A percentile compares a stretch with the other conserved stretches of the same genome.
Conservation (phyloP, 2,888 invertebrate genomes). For the Acronicta alni region DNA sequence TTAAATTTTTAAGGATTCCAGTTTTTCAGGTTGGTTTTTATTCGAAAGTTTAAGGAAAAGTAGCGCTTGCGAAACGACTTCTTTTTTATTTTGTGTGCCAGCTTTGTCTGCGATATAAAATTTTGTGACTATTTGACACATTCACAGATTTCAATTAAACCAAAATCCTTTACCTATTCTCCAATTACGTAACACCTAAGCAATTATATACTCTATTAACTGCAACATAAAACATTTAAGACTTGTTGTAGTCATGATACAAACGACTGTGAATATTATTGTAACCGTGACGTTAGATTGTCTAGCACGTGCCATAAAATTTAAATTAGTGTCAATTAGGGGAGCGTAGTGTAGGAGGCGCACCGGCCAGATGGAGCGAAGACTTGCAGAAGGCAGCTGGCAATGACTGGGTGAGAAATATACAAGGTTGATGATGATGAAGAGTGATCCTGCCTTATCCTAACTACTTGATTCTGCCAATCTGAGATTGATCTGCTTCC, state of each 20-base stretch:
- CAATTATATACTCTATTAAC: background rate
- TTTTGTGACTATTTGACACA: background rate
- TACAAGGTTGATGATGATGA: no score
- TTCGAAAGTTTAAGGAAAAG: constrained; percentile 39
- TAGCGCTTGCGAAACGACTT: constrained; percentile 9
- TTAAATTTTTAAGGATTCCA: constrained; percentile 1
- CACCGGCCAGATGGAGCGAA: no score
- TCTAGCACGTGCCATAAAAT: background rate
- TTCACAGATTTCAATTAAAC: background rate
- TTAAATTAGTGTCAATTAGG: no score
- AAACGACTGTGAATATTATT: background rate
- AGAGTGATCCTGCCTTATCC: no score
- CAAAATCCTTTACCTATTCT: background rate
- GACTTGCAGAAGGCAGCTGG: no score
- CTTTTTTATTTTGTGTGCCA: constrained; percentile 4
- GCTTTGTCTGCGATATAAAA: background rate
- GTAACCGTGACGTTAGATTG: background rate
- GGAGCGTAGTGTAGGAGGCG: no score
- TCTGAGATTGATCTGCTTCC: no score
- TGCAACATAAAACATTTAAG: background rate
- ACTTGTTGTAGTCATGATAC: background rate
- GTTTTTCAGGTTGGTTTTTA: constrained; percentile 20
- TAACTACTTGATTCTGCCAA: no score
- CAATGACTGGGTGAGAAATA: no score
- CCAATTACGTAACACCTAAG: background rate